phyloP scores from a whole-genome alignment of 2,888 invertebrate genomes.

The Parnassius glacialis region DNA sequence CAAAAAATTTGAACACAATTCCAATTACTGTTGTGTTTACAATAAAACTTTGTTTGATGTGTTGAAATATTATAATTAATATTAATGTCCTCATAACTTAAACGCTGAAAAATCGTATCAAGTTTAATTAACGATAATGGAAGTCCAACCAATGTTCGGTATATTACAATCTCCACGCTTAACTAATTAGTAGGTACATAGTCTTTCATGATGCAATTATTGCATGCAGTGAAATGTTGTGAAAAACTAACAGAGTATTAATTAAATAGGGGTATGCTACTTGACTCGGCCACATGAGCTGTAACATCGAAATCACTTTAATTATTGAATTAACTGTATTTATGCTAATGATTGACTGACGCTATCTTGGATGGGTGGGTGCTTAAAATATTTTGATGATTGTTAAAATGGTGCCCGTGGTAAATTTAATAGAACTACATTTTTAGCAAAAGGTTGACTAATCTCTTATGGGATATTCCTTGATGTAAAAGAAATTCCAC shows the following conservation, averaged over 20 bases:
- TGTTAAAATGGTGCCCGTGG: no score
- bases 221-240: constrained; percentile 52
- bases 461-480: no score
- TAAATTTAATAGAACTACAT: no score
- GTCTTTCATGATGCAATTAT: constrained; percentile 65
- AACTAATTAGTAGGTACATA: constrained; percentile 54
- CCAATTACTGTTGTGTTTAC: no score
- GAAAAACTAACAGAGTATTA: constrained; percentile 63
- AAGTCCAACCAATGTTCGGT: constrained; percentile 40
- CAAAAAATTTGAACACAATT: no score
- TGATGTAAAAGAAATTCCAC: no score
- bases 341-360: background rate
- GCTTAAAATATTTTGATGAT: background rate
- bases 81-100: no score
- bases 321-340: constrained; percentile 12
- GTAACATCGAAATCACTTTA: constrained; percentile 16
- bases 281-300: constrained; percentile 56
- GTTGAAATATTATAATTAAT: no score
- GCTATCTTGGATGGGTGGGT: background rate
- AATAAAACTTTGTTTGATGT: no score
- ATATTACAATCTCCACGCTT: constrained; percentile 47
- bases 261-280: constrained; percentile 66
- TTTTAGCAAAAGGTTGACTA: no score
- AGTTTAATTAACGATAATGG: constrained; percentile 38
- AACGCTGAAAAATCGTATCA: constrained; percentile 21